Conservation (phyloP, 2,113 vertebrate genomes). For the Proteles cristata region DNA sequence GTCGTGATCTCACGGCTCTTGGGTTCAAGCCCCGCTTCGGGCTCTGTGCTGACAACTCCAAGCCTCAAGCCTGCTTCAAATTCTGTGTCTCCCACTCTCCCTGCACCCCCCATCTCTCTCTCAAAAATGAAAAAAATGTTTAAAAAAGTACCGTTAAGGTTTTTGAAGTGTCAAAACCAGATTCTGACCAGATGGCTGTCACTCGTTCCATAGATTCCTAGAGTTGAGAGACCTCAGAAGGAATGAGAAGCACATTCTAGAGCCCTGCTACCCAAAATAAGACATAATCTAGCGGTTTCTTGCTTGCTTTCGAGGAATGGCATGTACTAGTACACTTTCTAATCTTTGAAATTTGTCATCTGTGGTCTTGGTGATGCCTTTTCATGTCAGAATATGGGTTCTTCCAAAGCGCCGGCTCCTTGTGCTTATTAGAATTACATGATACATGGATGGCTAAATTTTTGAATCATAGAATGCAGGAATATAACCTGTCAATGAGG, state of each 20-base stretch:
- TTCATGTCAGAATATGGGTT: neutral
- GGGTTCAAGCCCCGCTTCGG: too few relatives aligned
- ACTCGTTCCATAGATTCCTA: neutral
- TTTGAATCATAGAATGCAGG: constrained; percentile 11
- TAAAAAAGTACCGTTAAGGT: neutral
- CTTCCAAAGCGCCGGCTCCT: neutral
- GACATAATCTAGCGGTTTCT: neutral
- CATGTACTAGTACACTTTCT: neutral
- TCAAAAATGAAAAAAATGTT: too few relatives aligned
- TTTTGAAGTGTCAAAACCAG: neutral
- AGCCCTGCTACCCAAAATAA: neutral
- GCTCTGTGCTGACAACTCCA: too few relatives aligned
- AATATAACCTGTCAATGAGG: neutral
- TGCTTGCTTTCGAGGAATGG: neutral
- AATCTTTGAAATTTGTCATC: neutral
- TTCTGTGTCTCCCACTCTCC: too few relatives aligned
- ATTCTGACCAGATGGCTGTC: neutral
- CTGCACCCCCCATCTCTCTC: too few relatives aligned
- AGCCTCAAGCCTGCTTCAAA: too few relatives aligned
- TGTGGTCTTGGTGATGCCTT: neutral
- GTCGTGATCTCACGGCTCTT: too few relatives aligned
- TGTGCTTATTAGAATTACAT: neutral
- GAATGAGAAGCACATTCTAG: neutral
- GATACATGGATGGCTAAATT: neutral
- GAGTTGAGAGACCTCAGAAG: neutral